phyloP scores from a whole-genome alignment of 2,113 vertebrate genomes.

The Lipophrys pholis region DNA sequence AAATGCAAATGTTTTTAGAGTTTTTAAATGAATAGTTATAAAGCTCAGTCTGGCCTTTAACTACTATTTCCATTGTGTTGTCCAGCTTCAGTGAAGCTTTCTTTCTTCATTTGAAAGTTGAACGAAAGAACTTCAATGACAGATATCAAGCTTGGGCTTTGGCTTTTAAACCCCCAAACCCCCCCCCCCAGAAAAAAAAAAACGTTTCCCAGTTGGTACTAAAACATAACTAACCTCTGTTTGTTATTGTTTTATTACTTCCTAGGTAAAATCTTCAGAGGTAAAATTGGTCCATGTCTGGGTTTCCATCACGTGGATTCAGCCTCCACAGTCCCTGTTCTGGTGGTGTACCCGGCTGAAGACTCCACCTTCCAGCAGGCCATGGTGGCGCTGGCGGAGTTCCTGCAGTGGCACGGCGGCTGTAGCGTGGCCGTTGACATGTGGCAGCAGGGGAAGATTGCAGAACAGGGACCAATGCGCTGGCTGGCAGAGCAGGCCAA shows the following conservation, averaged over 20 bases:
- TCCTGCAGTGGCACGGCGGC: slow-evolving; percentile 78
- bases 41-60: background rate
- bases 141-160: background rate
- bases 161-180: background rate
- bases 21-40: too few species aligned
- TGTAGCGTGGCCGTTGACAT: slow-evolving; percentile 82
- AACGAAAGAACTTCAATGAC: background rate
- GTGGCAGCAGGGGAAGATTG: slow-evolving; percentile 85
- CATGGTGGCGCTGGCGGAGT: slow-evolving; percentile 82
- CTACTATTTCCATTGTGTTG: background rate
- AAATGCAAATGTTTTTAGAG: slow-evolving; percentile 41
- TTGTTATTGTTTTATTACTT: background rate
- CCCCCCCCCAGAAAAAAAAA: too few species aligned
- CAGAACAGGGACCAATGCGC: slow-evolving; percentile 83
- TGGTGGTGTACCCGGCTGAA: slow-evolving; percentile 84
- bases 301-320: slow-evolving; percentile 14
- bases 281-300: background rate
- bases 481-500: slow-evolving; percentile 83
- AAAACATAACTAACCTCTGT: background rate
- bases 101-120: background rate
- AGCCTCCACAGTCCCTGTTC: slow-evolving; percentile 57
- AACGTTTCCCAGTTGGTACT: background rate
- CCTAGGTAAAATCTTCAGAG: slow-evolving; percentile 35
- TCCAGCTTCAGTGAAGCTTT: background rate
- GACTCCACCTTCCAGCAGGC: slow-evolving; percentile 78